Conservation (phyloP, 1,140 invertebrate genomes). For the Drosophila pachea region DNA sequence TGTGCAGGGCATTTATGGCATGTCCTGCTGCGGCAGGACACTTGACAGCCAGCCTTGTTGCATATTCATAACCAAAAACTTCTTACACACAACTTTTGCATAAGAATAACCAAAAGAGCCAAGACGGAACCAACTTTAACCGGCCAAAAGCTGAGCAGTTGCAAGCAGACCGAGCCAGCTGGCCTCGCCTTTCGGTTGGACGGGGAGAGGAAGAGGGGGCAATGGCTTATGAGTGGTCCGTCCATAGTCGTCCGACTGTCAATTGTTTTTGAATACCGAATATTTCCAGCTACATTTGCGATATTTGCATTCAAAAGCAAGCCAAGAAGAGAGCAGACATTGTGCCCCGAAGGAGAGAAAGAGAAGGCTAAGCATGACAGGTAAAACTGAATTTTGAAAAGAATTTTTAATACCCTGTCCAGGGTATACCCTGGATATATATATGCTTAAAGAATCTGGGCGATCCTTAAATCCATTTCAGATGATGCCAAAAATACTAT, state of each 20-base stretch:
- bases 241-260: conserved; percentile 42
- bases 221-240: neutral
- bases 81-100: conserved; percentile 58
- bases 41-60: conserved; percentile 53
- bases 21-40: conserved; percentile 51
- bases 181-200: too few species aligned
- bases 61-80: conserved; percentile 67
- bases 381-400: too few species aligned
- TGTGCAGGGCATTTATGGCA: conserved; percentile 60
- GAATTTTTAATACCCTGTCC: too few species aligned
- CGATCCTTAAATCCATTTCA: too few species aligned
- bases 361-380: too few species aligned
- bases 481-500: too few species aligned
- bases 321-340: neutral
- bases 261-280: conserved; percentile 49
- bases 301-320: too few species aligned
- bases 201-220: neutral
- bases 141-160: conserved; percentile 14
- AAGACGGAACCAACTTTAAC: neutral
- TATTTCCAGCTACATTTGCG: conserved; percentile 18
- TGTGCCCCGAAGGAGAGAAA: neutral
- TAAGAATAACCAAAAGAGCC: conserved; percentile 35
- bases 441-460: too few species aligned
- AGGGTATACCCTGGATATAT: too few species aligned
- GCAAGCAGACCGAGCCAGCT: conserved; percentile 29